Evolutionary conservation across 2,113 vertebrate genomes (phyloP), one percentile per base, ranked within the genome.

Genomic region (Trogon melanurus): DNA sequence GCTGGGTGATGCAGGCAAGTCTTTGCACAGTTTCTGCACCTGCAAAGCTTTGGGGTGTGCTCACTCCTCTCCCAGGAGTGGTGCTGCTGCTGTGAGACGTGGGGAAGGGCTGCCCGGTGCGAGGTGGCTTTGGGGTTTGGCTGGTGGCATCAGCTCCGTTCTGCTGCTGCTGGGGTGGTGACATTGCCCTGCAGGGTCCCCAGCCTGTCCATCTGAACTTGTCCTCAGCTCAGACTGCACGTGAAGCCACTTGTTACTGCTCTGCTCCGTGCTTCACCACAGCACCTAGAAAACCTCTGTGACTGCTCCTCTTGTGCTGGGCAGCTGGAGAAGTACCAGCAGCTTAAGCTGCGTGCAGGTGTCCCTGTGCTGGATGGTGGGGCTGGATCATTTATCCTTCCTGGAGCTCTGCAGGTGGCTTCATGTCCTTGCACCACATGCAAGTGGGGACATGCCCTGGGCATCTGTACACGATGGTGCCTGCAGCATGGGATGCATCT

Each of bases 1-100:
- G 15, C 48, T 84, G 62, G 10, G 8, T 30, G 47, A 13, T 54
- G 20, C 30, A 18, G 62, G 20, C 13, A 65, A 21, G 27, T 53
- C 41, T 27, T 66, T 54, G 16, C 30, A 76, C 36, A 36, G 9
- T 94, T 96, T 86, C 47, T 74, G 5, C 7, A 41, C 41, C 19
- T 58, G 30, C 41, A 80, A 36, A 45, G 41, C 48, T 83, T 56
- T 69, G 50, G 19, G 25, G 20, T 48, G 38, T 45, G n/a, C 34
- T 82, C 30, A 9, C 0, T 0, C 9, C 18, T 87, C 25, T 80
- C 25, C 11, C 22, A 56, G 60, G 27, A 60, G 18, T 58, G 54
- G 48, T 0, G 0, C 20, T 67, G 34, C 22, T 76, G 44, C 4
- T 1, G 2, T 32, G 36, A 57, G 4, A 57, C 8, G 8, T 27